phyloP scores from a whole-genome alignment of 1,140 invertebrate genomes.

The Maniola jurtina region DNA sequence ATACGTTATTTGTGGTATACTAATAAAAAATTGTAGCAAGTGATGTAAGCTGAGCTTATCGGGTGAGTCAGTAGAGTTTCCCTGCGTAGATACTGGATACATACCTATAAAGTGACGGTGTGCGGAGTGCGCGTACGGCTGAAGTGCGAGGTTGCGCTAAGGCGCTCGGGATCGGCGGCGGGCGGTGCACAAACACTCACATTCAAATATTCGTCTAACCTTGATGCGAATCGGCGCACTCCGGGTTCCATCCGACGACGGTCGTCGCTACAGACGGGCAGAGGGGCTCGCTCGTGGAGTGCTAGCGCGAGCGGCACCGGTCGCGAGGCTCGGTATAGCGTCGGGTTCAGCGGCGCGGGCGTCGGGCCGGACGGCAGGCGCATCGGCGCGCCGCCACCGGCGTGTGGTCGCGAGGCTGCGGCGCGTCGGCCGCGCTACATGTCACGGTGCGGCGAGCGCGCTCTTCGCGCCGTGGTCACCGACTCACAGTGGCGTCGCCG shows the following conservation, averaged over 20 bases:
- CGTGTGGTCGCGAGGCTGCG: constrained; percentile 66
- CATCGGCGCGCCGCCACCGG: constrained; percentile 71
- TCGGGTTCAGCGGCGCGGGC: constrained; percentile 41
- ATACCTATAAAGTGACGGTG: constrained; percentile 57
- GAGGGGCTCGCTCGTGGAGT: constrained; percentile 67
- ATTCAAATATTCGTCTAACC: constrained; percentile 71
- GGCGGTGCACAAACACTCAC: constrained; percentile 71
- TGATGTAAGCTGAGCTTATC: constrained; percentile 36
- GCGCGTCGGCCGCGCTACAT: constrained; percentile 71
- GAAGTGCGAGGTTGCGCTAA: constrained; percentile 56
- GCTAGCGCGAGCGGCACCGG: constrained; percentile 56
- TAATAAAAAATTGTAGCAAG: neutral
- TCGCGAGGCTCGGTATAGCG: constrained; percentile 29
- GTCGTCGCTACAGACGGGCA: constrained; percentile 66
- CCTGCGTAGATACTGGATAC: constrained; percentile 49
- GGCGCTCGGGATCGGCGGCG: constrained; percentile 53
- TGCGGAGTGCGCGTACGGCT: constrained; percentile 53
- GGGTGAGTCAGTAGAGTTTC: constrained; percentile 56
- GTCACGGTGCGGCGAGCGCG: constrained; percentile 69
- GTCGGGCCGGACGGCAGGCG: constrained; percentile 40
- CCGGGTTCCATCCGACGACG: constrained; percentile 73
- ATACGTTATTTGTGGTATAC: too few species aligned
- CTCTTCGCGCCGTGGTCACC: constrained; percentile 70
- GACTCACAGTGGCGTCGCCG: constrained; percentile 73
- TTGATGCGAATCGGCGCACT: constrained; percentile 60